Evolutionary conservation across 2,888 invertebrate species (phyloP), one percentile per base, ranked within the genome.

Genomic region (Ametastegia equiseti): DNA sequence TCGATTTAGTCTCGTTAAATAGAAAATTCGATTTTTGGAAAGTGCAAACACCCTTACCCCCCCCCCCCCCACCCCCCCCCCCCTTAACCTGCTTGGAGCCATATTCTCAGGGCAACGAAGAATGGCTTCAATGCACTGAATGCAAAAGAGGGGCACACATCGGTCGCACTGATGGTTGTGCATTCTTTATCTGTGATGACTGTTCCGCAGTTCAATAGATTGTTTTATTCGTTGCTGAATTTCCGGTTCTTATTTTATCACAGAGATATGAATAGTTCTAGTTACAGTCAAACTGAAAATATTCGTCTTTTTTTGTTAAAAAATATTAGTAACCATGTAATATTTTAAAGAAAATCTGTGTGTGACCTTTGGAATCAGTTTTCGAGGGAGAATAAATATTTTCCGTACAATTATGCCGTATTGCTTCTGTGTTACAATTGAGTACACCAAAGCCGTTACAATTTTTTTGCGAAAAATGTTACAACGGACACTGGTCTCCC

Each of bases 111-210:
- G 45, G 71, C 71, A 71, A 23, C 11, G 47, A 71, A 47, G 71
- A 71, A 71, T 47, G 47, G 71, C 71, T 71, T 71, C 71, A 47
- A 45, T 71, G 71, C 71, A 45, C 71, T 63, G 15, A 82, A 71
- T 71, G 71, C 45, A 36, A 65, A 39, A 36, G 36, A 65, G 33
- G 36, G 15, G 65, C 65, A 65, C 82, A 82, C 82, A 80, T 82
- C 80, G 82, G 82, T 80, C 67, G 82, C 75, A 80, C 75, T 23
- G 69, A 80, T 81, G 71, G 71, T 45, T 42, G 33, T 57, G 69
- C 69, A 73, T 81, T 63, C 81, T 80, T 80, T 36, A 36, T 39
- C 63, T 30, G 63, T 13, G 57, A 42, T 73, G 15, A 79, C 79
- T 79, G 79, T 65, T 65, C 42, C 19, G 30, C 42, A 79, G 79